Conservation (phyloP, 2,113 vertebrate species). For the Panthera leo region DNA sequence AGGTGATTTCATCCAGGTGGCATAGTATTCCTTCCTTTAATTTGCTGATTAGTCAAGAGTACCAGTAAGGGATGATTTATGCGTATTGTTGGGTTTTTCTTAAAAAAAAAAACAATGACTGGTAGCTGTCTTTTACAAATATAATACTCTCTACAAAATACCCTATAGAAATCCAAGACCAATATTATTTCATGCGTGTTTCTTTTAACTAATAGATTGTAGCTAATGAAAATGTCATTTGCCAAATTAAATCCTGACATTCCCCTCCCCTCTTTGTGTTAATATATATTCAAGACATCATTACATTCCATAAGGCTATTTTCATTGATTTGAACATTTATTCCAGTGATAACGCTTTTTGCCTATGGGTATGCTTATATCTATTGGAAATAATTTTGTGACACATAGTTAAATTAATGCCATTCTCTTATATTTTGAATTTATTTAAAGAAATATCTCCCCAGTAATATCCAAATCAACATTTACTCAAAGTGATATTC, state of each 20-base stretch:
- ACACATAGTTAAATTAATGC: background rate
- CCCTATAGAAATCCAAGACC: background rate
- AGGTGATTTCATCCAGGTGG: background rate
- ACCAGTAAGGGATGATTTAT: background rate
- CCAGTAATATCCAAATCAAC: background rate
- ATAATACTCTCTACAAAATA: background rate
- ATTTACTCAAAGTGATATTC: background rate
- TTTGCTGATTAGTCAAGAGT: background rate
- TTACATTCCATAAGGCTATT: background rate
- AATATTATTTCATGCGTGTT: background rate
- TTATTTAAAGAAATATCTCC: background rate
- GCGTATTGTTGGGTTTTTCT: background rate
- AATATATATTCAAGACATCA: background rate
- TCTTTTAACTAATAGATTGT: background rate
- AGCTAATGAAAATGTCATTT: background rate
- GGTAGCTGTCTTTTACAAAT: background rate
- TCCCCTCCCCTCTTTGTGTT: background rate
- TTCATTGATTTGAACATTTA: slow-evolving; percentile 13
- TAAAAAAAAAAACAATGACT: background rate
- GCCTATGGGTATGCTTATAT: background rate
- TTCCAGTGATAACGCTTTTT: background rate
- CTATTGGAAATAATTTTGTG: background rate
- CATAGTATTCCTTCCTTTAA: background rate
- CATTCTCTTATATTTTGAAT: background rate
- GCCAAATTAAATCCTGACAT: background rate